Evolutionary conservation across 1,140 invertebrate species (phyloP).

Genomic region (Parasteatoda tepidariorum): DNA sequence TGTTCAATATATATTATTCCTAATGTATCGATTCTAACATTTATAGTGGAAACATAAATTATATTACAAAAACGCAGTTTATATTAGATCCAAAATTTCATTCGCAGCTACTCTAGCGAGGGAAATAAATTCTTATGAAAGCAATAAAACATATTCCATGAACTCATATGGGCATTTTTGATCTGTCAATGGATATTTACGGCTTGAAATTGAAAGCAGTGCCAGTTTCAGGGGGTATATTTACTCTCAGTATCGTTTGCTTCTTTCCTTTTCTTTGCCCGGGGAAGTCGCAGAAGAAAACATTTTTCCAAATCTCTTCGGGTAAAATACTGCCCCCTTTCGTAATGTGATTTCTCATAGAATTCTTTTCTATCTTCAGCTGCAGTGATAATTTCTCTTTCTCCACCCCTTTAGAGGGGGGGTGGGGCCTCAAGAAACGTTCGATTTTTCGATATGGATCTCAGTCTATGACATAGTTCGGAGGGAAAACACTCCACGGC

Average conservation of each 20-base stretch:
- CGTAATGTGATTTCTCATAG: constrained; percentile 39
- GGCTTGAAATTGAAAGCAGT: not conserved
- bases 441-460: constrained; percentile 49
- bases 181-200: not conserved
- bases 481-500: not conserved
- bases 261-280: not conserved
- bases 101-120: no score
- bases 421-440: not conserved
- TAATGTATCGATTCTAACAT: no score
- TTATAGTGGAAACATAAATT: no score
- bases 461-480: not conserved
- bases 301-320: not conserved
- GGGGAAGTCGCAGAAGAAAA: not conserved
- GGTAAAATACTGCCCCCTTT: not conserved
- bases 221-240: not conserved
- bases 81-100: no score
- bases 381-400: constrained; percentile 31
- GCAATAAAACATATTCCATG: not conserved
- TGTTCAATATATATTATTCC: no score
- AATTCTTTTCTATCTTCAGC: constrained; percentile 5
- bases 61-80: no score
- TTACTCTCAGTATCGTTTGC: not conserved
- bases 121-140: not conserved
- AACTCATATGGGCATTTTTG: not conserved
- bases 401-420: not conserved